Evolutionary conservation across 2,797 vertebrate genomes (phyloP).

Genomic region (Diceros bicornis): DNA sequence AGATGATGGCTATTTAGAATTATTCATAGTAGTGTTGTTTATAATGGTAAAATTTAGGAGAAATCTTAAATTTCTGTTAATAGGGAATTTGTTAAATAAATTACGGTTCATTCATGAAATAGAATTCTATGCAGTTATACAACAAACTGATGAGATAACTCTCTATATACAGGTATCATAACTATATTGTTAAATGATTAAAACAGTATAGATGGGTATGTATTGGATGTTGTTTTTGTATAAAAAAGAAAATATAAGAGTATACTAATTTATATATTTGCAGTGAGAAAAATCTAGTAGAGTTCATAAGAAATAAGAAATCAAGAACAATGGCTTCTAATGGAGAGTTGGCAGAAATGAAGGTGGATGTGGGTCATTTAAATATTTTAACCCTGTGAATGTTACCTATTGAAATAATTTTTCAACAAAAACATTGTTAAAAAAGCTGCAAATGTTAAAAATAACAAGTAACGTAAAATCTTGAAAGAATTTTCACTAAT

Average conservation of each 20-base stretch:
- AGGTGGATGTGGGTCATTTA: background rate
- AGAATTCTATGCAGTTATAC: background rate
- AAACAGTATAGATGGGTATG: background rate
- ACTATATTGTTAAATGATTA: background rate
- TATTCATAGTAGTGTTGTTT: constrained; percentile 3
- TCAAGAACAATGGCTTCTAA: background rate
- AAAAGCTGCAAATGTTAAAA: background rate
- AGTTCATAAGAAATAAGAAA: background rate
- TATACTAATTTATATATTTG: background rate
- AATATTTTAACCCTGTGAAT: background rate
- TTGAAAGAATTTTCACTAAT: background rate
- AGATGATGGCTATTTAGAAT: background rate
- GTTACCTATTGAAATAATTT: background rate
- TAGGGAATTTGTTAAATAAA: background rate
- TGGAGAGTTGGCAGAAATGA: background rate
- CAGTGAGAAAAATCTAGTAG: background rate
- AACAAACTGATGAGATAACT: background rate
- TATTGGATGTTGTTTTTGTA: background rate
- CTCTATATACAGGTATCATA: background rate
- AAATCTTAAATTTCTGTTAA: background rate
- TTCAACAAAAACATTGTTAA: background rate
- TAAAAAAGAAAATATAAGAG: background rate
- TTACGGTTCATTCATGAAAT: background rate
- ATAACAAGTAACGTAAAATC: background rate
- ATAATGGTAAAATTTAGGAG: background rate